phyloP scores from a whole-genome alignment of 2,888 invertebrate species.

The Pristionchus japonicus region DNA sequence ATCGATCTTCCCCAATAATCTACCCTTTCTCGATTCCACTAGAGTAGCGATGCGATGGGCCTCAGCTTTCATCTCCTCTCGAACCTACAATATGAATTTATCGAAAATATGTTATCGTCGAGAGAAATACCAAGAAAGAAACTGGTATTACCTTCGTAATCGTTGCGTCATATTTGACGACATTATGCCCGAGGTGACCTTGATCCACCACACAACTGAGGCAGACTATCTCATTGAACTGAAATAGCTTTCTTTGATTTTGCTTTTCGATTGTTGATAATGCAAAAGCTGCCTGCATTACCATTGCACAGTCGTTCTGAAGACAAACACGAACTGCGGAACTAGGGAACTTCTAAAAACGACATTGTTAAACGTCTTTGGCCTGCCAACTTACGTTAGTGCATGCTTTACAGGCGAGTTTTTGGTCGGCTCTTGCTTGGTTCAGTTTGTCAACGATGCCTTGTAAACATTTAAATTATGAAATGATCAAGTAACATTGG shows the following conservation, averaged over 20 bases:
- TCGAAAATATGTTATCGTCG: too few species aligned
- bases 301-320: not conserved
- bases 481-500: not conserved
- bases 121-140: too few species aligned
- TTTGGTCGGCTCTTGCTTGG: not conserved
- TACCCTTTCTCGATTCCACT: not conserved
- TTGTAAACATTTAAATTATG: not conserved
- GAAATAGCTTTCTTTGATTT: too few species aligned
- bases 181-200: not conserved
- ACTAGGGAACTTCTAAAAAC: not conserved
- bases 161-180: not conserved
- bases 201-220: not conserved
- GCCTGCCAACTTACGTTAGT: not conserved
- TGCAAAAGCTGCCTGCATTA: too few species aligned
- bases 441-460: not conserved
- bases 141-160: not conserved
- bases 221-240: not conserved
- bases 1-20: not conserved
- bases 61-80: not conserved
- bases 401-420: not conserved
- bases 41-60: not conserved
- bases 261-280: too few species aligned
- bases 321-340: not conserved
- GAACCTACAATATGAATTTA: not conserved
- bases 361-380: not conserved